Percentiles rank a stretch among this genome's conserved stretches.
Evolutionary conservation across 53 echinoderm and acorn worm genomes (phyloP).

Genomic region (Holothuria scabra): DNA sequence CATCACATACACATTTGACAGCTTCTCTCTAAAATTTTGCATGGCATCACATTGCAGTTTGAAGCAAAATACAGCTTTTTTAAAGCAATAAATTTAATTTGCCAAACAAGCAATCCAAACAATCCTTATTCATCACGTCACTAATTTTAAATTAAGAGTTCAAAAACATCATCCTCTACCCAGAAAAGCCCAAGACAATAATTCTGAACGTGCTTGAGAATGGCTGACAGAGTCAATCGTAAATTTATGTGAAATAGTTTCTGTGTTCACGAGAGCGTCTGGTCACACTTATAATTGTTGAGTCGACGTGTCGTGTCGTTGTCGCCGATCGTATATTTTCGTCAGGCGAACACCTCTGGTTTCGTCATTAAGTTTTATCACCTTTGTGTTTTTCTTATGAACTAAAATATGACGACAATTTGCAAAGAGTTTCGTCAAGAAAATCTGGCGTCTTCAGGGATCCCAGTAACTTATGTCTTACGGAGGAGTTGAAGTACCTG

Average conservation of each 20-base stretch:
- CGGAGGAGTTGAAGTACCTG: neutral
- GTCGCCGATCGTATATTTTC: conserved; percentile 33
- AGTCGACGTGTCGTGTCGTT: conserved; percentile 10
- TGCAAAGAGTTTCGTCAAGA: no score
- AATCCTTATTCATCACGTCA: neutral
- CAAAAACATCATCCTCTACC: no score
- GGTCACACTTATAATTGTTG: conserved; percentile 41
- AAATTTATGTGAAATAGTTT: neutral
- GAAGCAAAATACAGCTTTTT: no score
- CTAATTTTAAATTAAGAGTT: no score
- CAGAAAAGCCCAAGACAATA: neutral
- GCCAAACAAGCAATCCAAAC: conserved; percentile 22
- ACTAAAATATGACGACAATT: conserved; percentile 11
- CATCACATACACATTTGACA: no score
- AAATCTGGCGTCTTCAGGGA: neutral
- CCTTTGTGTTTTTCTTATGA: conserved; percentile 8
- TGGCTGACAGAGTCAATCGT: conserved; percentile 24
- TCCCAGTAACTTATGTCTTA: neutral
- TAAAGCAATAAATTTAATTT: conserved; percentile 30
- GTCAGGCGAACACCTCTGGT: neutral
- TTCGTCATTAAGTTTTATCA: conserved; percentile 33
- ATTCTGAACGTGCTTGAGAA: conserved; percentile 28
- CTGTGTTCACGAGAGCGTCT: neutral
- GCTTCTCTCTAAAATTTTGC: no score
- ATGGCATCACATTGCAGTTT: no score